Base-by-base conservation (phyloP, 2,888 invertebrate species). In the Scelioninae gen. 1 region DNA sequence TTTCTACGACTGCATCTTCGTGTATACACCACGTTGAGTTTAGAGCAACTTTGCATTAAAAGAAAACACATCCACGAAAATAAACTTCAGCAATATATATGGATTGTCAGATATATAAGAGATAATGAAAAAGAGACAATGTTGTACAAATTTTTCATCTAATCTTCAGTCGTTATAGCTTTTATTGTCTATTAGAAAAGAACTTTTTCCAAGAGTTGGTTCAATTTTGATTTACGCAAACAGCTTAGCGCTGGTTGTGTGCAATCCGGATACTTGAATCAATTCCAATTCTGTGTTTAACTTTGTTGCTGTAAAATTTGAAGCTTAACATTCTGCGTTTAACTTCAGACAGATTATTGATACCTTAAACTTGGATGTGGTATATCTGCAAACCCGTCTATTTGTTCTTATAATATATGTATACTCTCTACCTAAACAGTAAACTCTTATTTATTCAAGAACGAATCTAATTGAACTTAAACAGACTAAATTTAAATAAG, bases 1-100 rank as follows among this genome's bases (percentile, higher is more conserved):
- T 75, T 80, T 76, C 66, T 80, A n/a, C 85, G 69, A 86, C 84
- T 90, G 89, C 89, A 90, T 90, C 85, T 88, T 88, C 86, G 87
- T 89, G 89, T 88, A 89, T 88, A 85, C 65, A 85, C 84, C 84
- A 83, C 86, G 80, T 87, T 86, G 71, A 84, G 83, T 84, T 82
- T 72, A 82, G 78, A 78, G 68, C 66, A 74, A 80, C 80, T 78
- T 38, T 60, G 5, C 23, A 23, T 16, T 34, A 29, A 66, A 32
- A 72, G 56, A 60, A 16, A 79, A 69, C 55, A 55, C 55, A 69
- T 69, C 62, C 55, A 68, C 55, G 58, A 43, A 75, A 40, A 11
- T 72, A 47, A 23, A 63, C 13, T 63, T 11, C 13, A 34, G 23
- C 51, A 31, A 45, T 40, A 60, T 23, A 23, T 51, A 60, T 51